Evolutionary conservation across 2,113 vertebrate species (phyloP).

Genomic region (Anser brachyrhynchus): DNA sequence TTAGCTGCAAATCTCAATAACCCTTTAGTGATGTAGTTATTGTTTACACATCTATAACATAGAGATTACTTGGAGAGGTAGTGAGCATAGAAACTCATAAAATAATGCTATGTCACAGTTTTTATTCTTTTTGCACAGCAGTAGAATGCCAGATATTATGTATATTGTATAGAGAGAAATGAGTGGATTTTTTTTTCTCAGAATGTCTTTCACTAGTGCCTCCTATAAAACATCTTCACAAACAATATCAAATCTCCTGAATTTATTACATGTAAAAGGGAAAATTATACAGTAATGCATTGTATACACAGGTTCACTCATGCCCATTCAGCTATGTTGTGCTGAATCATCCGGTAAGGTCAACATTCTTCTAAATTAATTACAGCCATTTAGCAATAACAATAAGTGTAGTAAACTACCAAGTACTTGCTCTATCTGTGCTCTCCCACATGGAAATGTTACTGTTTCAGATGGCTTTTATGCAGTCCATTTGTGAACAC

Average conservation of each 20-base stretch:
- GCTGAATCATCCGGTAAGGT: conserved; percentile 38
- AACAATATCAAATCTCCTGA: conserved; percentile 27
- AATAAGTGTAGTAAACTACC: conserved; percentile 8
- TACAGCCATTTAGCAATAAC: conserved; percentile 60
- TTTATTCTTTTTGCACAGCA: background rate
- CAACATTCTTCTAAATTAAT: conserved; percentile 69
- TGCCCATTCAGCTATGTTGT: conserved; percentile 2
- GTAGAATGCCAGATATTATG: background rate
- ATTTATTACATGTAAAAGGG: conserved; percentile 61
- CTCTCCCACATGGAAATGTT: conserved; percentile 45
- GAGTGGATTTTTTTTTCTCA: background rate
- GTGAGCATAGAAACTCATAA: background rate
- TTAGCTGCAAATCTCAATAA: background rate
- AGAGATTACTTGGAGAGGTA: background rate
- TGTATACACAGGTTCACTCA: background rate
- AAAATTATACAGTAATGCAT: conserved; percentile 17
- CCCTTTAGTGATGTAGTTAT: background rate
- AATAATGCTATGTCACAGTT: background rate
- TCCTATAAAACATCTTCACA: conserved; percentile 25
- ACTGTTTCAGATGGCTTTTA: conserved; percentile 11
- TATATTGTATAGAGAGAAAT: background rate
- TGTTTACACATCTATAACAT: background rate
- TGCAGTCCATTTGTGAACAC: background rate
- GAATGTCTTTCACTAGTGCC: background rate
- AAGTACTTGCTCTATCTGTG: conserved; percentile 27